A percentile compares a stretch with the other conserved stretches of the same genome.
These are phyloP conservation scores for Limnephilus lunatus DNA, from an alignment of 2,888 invertebrate genomes.

Conservation along the genomic window DNA sequence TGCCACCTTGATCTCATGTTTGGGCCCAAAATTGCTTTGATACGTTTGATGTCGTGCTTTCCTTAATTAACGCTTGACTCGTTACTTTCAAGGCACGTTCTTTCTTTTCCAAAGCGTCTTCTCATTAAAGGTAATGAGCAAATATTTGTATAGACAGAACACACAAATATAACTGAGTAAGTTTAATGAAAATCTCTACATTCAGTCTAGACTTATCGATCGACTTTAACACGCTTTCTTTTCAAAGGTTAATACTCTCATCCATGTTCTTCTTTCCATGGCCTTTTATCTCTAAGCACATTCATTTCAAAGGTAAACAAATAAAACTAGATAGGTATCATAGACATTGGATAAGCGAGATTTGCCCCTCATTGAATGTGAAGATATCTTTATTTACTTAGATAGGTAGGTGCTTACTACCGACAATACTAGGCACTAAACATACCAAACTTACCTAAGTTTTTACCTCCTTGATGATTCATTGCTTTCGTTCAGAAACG, in stretches of 20 bases:
- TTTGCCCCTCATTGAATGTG: not conserved
- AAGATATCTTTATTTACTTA: not conserved
- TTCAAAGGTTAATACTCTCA: not conserved
- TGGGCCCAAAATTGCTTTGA: not conserved
- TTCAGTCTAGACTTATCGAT: conserved; percentile 37
- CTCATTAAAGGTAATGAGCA: not conserved
- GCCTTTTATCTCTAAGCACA: not conserved
- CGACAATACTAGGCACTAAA: not conserved
- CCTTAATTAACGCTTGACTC: not conserved
- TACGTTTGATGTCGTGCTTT: not conserved
- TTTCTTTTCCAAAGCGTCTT: not conserved
- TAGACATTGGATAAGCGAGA: not conserved
- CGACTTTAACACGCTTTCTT: conserved; percentile 15
- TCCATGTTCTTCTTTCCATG: not conserved
- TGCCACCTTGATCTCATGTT: not conserved
- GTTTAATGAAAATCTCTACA: not conserved
- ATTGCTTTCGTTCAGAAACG: not conserved
- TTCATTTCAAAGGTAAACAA: not conserved
- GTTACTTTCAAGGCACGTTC: not conserved
- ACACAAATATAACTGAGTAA: conserved; percentile 1
- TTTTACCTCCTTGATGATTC: not conserved
- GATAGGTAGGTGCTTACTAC: too few relatives aligned
- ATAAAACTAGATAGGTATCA: not conserved
- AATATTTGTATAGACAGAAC: not conserved
- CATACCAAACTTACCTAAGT: not conserved